phyloP scores from a whole-genome alignment of 2,113 vertebrate species.

The Psettodes erumei region DNA sequence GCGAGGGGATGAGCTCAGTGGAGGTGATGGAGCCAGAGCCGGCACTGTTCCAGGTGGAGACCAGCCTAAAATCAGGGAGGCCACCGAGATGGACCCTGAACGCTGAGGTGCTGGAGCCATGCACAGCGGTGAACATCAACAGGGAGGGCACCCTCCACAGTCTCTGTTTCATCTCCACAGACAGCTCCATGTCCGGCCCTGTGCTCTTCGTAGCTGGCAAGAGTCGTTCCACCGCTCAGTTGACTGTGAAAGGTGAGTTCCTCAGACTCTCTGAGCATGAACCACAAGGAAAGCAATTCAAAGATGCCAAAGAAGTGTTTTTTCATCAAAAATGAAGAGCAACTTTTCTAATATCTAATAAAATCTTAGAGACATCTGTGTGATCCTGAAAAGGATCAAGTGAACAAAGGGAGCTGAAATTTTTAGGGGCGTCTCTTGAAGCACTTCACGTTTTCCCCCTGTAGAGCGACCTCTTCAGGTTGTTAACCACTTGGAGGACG shows the following conservation, averaged over 20 bases:
- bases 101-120: constrained; percentile 81
- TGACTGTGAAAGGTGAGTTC: constrained; percentile 89
- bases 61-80: constrained; percentile 88
- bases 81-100: constrained; percentile 91
- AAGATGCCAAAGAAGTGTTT: background rate
- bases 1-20: constrained; percentile 85
- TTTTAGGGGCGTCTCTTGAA: background rate
- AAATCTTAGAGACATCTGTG: no score
- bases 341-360: background rate
- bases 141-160: constrained; percentile 88
- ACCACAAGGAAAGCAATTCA: background rate
- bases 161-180: constrained; percentile 87
- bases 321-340: no score
- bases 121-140: constrained; percentile 81
- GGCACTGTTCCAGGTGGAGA: constrained; percentile 91
- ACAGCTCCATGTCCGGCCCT: constrained; percentile 89
- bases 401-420: background rate
- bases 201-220: constrained; percentile 93
- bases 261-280: background rate
- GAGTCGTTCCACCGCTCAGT: constrained; percentile 89
- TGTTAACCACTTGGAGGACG: constrained; percentile 87
- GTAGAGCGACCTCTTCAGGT: constrained; percentile 90
- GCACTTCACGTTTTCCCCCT: background rate
- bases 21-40: constrained; percentile 90
- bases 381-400: background rate